These are phyloP conservation scores for Mycteria americana DNA, from an alignment of 2,797 vertebrate genomes.

Conservation along the genomic window DNA sequence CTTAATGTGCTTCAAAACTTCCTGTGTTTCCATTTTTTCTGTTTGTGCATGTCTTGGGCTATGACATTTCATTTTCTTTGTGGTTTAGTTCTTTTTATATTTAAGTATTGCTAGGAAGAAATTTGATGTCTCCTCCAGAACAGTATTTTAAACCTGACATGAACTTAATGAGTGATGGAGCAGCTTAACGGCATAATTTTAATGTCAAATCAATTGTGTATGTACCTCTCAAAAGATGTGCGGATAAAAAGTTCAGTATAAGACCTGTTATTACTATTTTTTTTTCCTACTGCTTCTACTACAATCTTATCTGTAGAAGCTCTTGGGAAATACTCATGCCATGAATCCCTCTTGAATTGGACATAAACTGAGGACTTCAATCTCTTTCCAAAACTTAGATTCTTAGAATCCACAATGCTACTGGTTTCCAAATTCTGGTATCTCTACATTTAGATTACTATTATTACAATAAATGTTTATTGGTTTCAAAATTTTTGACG, in stretches of 20 bases:
- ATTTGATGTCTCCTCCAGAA: neutral
- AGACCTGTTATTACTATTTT: neutral
- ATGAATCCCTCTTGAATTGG: neutral
- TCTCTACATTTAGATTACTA: neutral
- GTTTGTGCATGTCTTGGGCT: neutral
- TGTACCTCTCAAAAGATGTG: neutral
- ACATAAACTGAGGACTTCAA: neutral
- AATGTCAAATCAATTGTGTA: neutral
- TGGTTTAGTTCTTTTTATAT: neutral
- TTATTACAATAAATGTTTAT: neutral
- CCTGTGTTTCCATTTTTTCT: neutral
- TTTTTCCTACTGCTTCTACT: neutral
- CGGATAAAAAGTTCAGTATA: neutral
- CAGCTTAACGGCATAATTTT: neutral
- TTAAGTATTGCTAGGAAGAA: neutral
- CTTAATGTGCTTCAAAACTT: neutral
- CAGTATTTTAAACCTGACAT: neutral
- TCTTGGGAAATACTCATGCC: neutral
- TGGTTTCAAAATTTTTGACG: neutral
- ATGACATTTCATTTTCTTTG: neutral
- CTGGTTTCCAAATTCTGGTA: neutral
- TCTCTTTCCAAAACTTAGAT: neutral
- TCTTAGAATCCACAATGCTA: neutral
- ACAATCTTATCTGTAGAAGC: neutral
- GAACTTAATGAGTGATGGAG: neutral